Evolutionary conservation across 2,888 invertebrate genomes (phyloP).

Genomic region (Nemurella pictetii): DNA sequence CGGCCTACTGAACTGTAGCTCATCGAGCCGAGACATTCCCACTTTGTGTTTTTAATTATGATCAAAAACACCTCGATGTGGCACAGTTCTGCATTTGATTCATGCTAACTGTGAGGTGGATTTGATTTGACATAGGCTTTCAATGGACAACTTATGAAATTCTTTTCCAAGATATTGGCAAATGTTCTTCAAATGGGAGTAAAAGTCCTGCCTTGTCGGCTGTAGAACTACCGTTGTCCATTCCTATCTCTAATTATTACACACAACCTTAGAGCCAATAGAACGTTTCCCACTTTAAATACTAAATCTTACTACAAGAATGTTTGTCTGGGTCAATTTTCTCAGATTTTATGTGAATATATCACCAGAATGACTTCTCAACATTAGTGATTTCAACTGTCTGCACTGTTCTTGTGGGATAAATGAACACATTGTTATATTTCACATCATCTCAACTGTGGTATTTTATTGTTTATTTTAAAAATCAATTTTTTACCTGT

Average conservation of each 20-base stretch:
- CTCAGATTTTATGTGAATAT: not conserved
- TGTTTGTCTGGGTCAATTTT: not conserved
- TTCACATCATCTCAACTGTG: not conserved
- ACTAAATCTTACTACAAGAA: not conserved
- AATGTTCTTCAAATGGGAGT: too few relatives aligned
- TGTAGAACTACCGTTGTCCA: too few relatives aligned
- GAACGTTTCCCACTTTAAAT: not conserved
- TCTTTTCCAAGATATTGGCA: too few relatives aligned
- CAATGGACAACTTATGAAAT: too few relatives aligned
- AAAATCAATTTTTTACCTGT: not conserved
- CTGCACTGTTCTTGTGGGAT: not conserved
- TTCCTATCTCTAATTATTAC: too few relatives aligned
- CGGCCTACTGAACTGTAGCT: not conserved
- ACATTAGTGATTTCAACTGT: not conserved
- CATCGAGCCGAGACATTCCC: not conserved
- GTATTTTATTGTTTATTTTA: not conserved
- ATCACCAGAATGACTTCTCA: not conserved
- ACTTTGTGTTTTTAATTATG: not conserved
- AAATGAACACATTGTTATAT: not conserved
- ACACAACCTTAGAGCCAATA: too few relatives aligned
- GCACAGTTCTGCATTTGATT: not conserved
- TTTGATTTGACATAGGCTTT: not conserved
- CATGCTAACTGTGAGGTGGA: not conserved
- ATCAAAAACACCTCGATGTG: not conserved
- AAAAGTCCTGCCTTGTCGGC: too few relatives aligned